Evolutionary conservation across 2,888 invertebrate genomes (phyloP).

Genomic region (Acanthosepion esculentum): DNA sequence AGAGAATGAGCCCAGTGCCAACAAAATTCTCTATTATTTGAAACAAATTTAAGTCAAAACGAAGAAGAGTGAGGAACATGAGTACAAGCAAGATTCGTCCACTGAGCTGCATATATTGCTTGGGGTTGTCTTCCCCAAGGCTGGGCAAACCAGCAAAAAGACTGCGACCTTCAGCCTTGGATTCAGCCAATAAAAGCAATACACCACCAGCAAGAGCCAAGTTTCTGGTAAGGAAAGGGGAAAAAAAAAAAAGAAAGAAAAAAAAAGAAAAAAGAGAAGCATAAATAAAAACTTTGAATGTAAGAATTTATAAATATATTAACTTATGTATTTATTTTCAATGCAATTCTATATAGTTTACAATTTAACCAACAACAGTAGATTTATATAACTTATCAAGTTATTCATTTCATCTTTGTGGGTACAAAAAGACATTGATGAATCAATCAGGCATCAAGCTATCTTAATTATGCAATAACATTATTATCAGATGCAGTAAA

Average conservation of each 20-base stretch:
- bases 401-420: no score
- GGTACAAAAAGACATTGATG: no score
- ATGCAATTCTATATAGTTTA: not conserved
- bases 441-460: no score
- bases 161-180: constrained; percentile 92
- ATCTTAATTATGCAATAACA: no score
- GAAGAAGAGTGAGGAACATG: constrained; percentile 97
- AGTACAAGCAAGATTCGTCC: constrained; percentile 96
- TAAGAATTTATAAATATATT: not conserved
- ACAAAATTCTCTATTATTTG: constrained; percentile 93
- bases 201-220: constrained; percentile 98
- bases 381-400: not conserved
- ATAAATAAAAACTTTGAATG: not conserved
- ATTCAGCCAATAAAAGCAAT: constrained; percentile 95
- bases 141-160: constrained; percentile 90
- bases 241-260: no score
- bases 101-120: constrained; percentile 95
- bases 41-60: constrained; percentile 90
- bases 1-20: constrained; percentile 93
- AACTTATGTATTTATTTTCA: not conserved
- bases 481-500: no score
- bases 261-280: not conserved
- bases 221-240: constrained; percentile 80
- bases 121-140: constrained; percentile 86
- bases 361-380: not conserved